A percentile compares a stretch with the other conserved stretches of the same genome.
phyloP scores from a whole-genome alignment of 2,797 vertebrate species.

The Acestrorhynchus altus region DNA sequence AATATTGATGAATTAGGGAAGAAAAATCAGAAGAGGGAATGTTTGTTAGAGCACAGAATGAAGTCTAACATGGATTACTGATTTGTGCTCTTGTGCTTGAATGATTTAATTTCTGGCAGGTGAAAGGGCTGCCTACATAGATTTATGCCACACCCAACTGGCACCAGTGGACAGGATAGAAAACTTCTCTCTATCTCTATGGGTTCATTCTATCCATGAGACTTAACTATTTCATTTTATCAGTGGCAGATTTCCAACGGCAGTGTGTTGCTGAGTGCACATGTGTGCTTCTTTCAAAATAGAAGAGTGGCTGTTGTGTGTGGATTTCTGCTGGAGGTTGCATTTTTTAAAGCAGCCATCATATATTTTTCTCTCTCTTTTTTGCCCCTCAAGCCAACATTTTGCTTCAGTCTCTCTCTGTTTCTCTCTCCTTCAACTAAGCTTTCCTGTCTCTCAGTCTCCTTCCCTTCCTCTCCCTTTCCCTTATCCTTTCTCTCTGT shows the following conservation, averaged over 20 bases:
- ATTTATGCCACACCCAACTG: slow-evolving; percentile 35
- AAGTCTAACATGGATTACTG: neutral
- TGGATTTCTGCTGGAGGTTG: slow-evolving; percentile 18
- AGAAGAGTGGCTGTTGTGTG: neutral
- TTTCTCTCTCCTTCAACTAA: slow-evolving; percentile 10
- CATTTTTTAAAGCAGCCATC: neutral
- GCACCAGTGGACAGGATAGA: neutral
- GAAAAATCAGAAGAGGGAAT: slow-evolving; percentile 23
- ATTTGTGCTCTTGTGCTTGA: neutral
- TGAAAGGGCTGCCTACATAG: neutral
- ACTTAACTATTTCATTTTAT: neutral
- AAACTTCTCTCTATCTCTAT: no score
- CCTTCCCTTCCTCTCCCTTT: neutral
- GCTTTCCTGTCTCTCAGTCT: neutral
- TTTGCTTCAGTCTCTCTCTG: slow-evolving; percentile 1
- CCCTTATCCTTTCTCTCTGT: neutral
- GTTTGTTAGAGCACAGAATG: slow-evolving; percentile 8
- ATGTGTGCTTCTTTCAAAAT: slow-evolving; percentile 2
- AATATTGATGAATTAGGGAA: slow-evolving; percentile 42
- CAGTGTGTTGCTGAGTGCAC: neutral
- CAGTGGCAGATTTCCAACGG: neutral
- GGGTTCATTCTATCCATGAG: no score
- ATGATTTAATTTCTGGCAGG: neutral
- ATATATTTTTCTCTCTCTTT: neutral
- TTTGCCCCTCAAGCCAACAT: slow-evolving; percentile 23